These are phyloP conservation scores for Poliocrania exsul DNA, from an alignment of 2,797 vertebrate genomes.

Conservation along the genomic window DNA sequence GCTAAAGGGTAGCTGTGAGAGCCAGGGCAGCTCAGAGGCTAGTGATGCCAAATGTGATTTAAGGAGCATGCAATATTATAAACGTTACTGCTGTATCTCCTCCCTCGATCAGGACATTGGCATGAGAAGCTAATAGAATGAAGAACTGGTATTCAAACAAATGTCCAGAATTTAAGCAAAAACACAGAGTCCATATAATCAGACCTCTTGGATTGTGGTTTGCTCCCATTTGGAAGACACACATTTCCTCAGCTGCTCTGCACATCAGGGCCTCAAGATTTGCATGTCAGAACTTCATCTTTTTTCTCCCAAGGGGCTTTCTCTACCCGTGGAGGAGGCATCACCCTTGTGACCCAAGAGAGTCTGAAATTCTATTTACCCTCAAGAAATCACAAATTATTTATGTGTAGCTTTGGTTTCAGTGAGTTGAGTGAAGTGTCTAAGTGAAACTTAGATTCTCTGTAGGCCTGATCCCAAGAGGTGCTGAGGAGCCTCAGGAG, in stretches of 20 bases:
- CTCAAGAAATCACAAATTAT: conserved; percentile 61
- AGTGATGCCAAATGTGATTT: background rate
- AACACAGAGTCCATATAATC: background rate
- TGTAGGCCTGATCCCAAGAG: conserved; percentile 30
- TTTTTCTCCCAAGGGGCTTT: conserved; percentile 7
- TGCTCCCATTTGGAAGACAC: background rate
- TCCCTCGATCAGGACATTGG: background rate
- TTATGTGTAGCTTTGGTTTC: conserved; percentile 54
- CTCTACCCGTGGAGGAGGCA: background rate
- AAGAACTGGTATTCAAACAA: background rate
- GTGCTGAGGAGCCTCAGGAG: background rate
- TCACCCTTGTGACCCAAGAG: conserved; percentile 10
- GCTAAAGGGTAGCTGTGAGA: background rate
- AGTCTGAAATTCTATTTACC: conserved; percentile 62
- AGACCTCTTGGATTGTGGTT: background rate
- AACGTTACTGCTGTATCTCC: background rate
- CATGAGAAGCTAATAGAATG: background rate
- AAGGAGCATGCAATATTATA: background rate
- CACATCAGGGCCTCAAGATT: background rate
- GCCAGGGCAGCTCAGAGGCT: background rate
- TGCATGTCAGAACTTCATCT: conserved; percentile 3
- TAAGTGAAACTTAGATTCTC: conserved; percentile 52
- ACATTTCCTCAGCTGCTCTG: background rate
- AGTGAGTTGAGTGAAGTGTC: conserved; percentile 39
- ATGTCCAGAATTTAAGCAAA: background rate